phyloP scores from a whole-genome alignment of 2,797 vertebrate genomes.

The Phaenicophaeus curvirostris region DNA sequence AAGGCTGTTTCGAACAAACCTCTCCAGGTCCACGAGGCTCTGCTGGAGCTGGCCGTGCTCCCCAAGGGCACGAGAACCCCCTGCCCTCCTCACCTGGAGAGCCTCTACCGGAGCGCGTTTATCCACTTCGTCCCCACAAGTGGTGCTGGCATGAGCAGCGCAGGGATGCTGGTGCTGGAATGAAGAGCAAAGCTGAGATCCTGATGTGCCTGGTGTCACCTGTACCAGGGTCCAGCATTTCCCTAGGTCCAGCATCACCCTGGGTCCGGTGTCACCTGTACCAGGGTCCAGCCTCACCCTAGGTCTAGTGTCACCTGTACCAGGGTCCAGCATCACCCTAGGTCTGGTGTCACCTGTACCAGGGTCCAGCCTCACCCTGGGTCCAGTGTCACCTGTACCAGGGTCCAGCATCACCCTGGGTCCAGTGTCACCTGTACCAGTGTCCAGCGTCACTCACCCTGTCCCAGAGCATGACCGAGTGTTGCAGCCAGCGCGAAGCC shows the following conservation, averaged over 20 bases:
- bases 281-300: too few relatives aligned
- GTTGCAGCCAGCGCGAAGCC: fast-evolving
- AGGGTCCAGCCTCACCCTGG: too few relatives aligned
- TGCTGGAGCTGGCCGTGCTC: neutral
- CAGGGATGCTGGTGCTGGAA: neutral
- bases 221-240: too few relatives aligned
- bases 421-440: too few relatives aligned
- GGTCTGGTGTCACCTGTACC: too few relatives aligned
- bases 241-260: too few relatives aligned
- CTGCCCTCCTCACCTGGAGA: fast-evolving
- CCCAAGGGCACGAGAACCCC: neutral
- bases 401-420: too few relatives aligned
- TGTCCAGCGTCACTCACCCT: too few relatives aligned
- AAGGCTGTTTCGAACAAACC: neutral
- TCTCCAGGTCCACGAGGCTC: neutral
- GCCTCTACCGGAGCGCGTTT: fast-evolving
- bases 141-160: fast-evolving
- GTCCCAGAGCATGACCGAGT: neutral
- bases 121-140: fast-evolving
- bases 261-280: too few relatives aligned
- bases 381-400: too few relatives aligned
- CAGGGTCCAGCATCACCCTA: too few relatives aligned
- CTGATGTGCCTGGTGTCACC: fast-evolving
- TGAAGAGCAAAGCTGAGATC: neutral
- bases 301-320: too few relatives aligned